Conservation (phyloP, 2,888 invertebrate genomes). For the Cryptosula pallasiana region DNA sequence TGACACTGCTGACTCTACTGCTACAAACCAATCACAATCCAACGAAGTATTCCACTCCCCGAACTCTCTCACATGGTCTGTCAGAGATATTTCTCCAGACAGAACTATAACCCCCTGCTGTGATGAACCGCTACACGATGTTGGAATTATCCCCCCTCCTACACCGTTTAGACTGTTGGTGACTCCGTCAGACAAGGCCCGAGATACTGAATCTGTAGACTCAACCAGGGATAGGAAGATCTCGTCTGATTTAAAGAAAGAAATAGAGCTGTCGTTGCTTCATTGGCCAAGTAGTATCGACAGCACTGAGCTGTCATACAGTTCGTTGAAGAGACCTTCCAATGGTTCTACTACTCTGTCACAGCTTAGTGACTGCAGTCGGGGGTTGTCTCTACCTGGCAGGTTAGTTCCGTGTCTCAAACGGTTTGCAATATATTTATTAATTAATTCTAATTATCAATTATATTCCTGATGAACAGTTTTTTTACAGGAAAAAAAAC, state of each 20-base stretch:
- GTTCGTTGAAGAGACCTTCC: neutral
- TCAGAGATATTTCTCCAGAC: neutral
- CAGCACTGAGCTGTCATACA: neutral
- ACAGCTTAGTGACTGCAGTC: neutral
- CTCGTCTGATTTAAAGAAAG: neutral
- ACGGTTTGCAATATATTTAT: too few species aligned
- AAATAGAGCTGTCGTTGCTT: conserved; percentile 2
- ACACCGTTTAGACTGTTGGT: neutral
- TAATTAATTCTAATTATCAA: too few species aligned
- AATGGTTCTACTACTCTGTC: neutral
- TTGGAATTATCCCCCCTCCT: conserved; percentile 5
- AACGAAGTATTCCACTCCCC: neutral
- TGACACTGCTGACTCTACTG: too few species aligned
- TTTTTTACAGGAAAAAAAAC: too few species aligned
- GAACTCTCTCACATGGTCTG: neutral
- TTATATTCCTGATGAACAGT: too few species aligned
- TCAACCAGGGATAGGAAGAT: neutral
- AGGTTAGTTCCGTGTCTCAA: too few species aligned
- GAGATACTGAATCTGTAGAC: neutral
- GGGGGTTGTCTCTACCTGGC: neutral
- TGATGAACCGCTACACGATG: neutral
- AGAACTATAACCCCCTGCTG: neutral
- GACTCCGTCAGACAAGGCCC: neutral
- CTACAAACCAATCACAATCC: too few species aligned
- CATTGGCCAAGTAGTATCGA: conserved; percentile 2